Evolutionary conservation across 2,888 invertebrate species (phyloP).

Genomic region (Nipponacmea schrenckii): DNA sequence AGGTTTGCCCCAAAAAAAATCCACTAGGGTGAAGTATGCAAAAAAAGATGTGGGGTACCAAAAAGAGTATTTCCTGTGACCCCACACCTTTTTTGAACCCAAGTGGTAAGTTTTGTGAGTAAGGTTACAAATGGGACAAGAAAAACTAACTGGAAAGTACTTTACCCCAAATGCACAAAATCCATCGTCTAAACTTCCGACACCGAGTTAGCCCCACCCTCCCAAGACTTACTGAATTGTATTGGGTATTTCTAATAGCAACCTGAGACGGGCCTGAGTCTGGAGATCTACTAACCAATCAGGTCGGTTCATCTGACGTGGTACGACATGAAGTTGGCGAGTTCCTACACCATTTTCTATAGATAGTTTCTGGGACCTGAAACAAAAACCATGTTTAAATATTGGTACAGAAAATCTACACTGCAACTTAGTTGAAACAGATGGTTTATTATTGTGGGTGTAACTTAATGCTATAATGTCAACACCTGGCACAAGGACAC

Average conservation of each 20-base stretch:
- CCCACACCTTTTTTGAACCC: too few relatives aligned
- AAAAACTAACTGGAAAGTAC: neutral
- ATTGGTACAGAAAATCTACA: too few relatives aligned
- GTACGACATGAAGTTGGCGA: constrained; percentile 74
- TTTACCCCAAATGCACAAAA: constrained; percentile 3
- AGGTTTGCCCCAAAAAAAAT: too few relatives aligned
- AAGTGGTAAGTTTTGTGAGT: too few relatives aligned
- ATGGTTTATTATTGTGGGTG: neutral
- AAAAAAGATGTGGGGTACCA: too few relatives aligned
- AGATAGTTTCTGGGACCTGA: constrained; percentile 85
- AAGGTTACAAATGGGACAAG: neutral
- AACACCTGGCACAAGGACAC: too few relatives aligned
- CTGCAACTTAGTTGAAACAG: too few relatives aligned
- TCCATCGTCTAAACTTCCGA: neutral
- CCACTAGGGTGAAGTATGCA: too few relatives aligned
- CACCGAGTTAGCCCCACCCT: neutral
- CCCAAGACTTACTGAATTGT: constrained; percentile 40
- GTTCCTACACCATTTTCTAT: constrained; percentile 82
- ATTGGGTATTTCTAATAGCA: constrained; percentile 32
- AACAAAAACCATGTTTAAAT: neutral
- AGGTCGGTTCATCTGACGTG: constrained; percentile 74
- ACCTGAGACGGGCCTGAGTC: constrained; percentile 35
- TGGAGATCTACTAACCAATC: constrained; percentile 70
- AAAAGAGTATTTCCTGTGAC: too few relatives aligned
- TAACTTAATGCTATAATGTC: too few relatives aligned